Evolutionary conservation across 37 sponge, comb jelly and placozoan genomes (phyloP), one percentile per base, ranked within the genome.

Genomic region (Beroe forskalii): DNA sequence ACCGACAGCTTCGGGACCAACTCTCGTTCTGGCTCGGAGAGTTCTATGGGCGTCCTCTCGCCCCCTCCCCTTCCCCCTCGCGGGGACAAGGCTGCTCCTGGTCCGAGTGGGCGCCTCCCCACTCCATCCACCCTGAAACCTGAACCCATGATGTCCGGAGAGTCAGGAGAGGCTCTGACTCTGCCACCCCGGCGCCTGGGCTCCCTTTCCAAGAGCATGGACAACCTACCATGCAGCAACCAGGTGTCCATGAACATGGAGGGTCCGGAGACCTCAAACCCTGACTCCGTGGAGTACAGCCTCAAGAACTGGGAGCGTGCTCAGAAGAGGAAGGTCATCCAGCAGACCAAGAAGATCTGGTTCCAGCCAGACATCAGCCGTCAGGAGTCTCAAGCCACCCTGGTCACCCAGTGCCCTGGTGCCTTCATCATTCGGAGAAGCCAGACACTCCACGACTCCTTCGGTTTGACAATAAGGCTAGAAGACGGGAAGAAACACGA

Each of bases 41-140:
- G 86, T 41, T 80, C 86, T 44, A 32, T 19, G 12, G 14, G 38
- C 8, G 28, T 80, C 28, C 55, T 80, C 55, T 80, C 86, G 1
- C 86, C 86, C 1, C 86, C 86, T 14, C 86, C 86, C 44, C 48
- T 80, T 9, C 86, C 86, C n/a, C 86, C 86, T 6, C 86, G 86
- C 4, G 86, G 86, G 12, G 86, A 80, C 86, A 80, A 80, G 27
- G 55, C 55, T 14, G 86, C 86, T 42, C 86, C 86, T 19, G 86
- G 86, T 1, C 55, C 55, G 0, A 38, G 86, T 12, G 40, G 40
- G 40, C 6, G 55, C 6, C 55, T 48, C 12, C 12, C 55, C 12
- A 48, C 55, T 12, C 66, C 66, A 22, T 28, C 66, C 66, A 36
- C 72, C 38, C 12, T 12, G 12, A 6, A 12, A 48, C 55, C 55